Percentiles rank a stretch among this genome's conserved stretches.
Evolutionary conservation across 2,113 vertebrate species (phyloP).

Genomic region (Beaufortia kweichowensis): DNA sequence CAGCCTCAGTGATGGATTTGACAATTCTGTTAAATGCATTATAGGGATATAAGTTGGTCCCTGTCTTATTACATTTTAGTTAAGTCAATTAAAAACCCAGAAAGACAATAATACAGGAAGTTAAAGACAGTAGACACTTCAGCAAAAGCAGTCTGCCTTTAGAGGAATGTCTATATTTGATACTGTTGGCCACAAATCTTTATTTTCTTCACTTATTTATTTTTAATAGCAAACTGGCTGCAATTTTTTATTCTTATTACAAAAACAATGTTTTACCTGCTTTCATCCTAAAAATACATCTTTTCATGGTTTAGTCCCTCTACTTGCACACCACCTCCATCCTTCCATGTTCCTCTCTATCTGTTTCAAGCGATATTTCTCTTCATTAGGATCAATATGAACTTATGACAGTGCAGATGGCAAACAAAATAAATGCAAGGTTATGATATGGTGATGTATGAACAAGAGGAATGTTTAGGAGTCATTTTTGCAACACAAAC

Average conservation of each 20-base stretch:
- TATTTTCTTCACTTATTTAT: neutral
- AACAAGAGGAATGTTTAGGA: constrained; percentile 14
- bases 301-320: constrained; percentile 1
- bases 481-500: constrained; percentile 51
- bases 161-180: constrained; percentile 29
- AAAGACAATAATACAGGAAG: constrained; percentile 1
- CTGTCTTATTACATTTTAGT: neutral
- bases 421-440: neutral
- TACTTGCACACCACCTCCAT: neutral
- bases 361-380: neutral
- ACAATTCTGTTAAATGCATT: neutral
- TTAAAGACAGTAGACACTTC: constrained; percentile 12
- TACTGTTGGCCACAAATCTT: constrained; percentile 43
- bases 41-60: neutral
- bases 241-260: neutral
- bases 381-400: neutral
- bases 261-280: constrained; percentile 6
- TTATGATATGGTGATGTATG: neutral
- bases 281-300: constrained; percentile 14
- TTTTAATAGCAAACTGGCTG: constrained; percentile 21
- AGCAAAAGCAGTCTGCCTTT: neutral
- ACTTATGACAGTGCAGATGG: neutral
- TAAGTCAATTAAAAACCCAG: neutral
- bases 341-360: neutral
- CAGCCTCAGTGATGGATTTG: too few species aligned